These are phyloP conservation scores for Neogale vison DNA, from an alignment of 2,113 vertebrate species.

Conservation along the genomic window DNA sequence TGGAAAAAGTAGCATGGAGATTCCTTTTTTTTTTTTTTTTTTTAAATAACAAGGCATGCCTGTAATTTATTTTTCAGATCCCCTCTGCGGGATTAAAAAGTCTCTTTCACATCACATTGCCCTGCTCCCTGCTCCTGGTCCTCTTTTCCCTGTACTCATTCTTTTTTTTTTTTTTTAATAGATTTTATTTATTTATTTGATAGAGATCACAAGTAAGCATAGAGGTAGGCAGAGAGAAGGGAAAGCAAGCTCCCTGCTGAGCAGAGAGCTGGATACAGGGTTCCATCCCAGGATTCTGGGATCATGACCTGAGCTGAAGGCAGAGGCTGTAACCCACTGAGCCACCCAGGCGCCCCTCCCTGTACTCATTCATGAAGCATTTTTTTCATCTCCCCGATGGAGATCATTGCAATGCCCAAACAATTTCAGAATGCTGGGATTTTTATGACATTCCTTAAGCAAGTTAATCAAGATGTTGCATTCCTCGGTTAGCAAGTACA, in stretches of 20 bases:
- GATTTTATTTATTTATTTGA: no score
- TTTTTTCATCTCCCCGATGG: neutral
- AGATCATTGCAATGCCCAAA: neutral
- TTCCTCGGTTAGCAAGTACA: neutral
- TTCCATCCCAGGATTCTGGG: no score
- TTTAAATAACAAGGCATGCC: neutral
- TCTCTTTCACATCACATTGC: constrained; percentile 81
- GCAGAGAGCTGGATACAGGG: no score
- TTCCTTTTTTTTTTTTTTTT: neutral
- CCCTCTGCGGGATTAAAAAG: constrained; percentile 80
- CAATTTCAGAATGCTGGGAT: neutral
- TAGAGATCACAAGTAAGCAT: no score
- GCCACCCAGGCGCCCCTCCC: constrained; percentile 52
- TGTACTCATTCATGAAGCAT: constrained; percentile 79
- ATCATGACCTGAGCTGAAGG: no score
- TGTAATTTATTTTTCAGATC: constrained; percentile 72
- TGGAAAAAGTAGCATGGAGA: neutral
- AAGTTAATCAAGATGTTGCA: neutral
- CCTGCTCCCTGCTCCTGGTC: constrained; percentile 86
- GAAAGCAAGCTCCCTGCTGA: no score
- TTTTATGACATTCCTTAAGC: neutral
- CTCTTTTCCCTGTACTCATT: constrained; percentile 88
- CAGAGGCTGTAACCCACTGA: no score
- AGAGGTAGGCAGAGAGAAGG: no score
- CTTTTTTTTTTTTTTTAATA: neutral